phyloP scores from a whole-genome alignment of 2,113 vertebrate genomes.

The Erythrocercus mccallii region DNA sequence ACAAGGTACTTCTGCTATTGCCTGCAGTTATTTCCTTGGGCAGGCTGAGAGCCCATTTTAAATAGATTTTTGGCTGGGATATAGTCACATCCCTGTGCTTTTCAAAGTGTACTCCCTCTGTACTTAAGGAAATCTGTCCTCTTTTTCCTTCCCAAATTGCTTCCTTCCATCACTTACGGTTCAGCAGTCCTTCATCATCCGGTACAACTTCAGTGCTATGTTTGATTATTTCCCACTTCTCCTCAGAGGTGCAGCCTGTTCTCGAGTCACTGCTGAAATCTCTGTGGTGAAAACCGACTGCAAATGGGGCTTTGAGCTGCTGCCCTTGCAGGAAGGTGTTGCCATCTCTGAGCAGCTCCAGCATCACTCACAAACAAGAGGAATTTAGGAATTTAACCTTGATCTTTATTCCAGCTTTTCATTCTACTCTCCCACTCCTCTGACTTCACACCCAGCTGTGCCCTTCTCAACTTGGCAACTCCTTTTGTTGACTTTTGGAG shows the following conservation, averaged over 20 bases:
- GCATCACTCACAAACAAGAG: neutral
- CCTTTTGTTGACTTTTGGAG: neutral
- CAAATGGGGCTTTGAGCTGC: neutral
- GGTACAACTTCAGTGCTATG: neutral
- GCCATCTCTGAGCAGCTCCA: neutral
- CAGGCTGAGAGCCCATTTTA: neutral
- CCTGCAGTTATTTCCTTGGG: constrained; percentile 36
- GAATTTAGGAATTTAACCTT: neutral
- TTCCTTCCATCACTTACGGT: neutral
- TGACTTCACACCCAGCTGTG: neutral
- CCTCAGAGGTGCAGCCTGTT: neutral
- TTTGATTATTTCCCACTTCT: neutral
- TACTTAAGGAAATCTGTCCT: neutral
- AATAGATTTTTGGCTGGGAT: neutral
- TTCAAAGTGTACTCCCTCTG: neutral
- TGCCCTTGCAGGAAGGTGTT: neutral
- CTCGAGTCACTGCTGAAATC: neutral
- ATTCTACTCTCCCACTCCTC: neutral
- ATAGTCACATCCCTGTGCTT: neutral
- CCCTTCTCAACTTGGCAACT: neutral
- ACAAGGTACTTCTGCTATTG: neutral
- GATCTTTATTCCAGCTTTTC: neutral
- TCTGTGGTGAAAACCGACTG: neutral
- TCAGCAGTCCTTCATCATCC: neutral
- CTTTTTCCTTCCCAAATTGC: neutral